A percentile compares a stretch with the other conserved stretches of the same genome.
Conservation (phyloP, 2,888 invertebrate species). For the Rutpela maculata region DNA sequence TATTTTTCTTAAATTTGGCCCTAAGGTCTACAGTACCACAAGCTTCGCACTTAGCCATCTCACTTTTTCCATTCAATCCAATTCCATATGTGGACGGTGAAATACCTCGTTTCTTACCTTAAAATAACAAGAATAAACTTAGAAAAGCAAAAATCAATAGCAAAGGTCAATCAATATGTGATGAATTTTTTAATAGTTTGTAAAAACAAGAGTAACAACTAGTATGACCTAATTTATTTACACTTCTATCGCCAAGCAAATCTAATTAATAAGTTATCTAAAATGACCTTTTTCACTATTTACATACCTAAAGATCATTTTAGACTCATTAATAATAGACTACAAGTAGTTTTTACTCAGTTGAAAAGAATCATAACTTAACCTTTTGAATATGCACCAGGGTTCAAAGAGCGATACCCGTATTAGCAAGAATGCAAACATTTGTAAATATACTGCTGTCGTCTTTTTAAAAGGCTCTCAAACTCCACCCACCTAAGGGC, state of each 20-base stretch:
- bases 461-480: too few species aligned
- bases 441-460: too few species aligned
- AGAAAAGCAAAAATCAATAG: constrained; percentile 31
- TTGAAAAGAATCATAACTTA: too few species aligned
- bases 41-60: constrained; percentile 82
- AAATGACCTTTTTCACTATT: too few species aligned
- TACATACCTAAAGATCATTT: too few species aligned
- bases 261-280: too few species aligned
- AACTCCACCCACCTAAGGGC: too few species aligned
- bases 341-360: too few species aligned
- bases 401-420: too few species aligned
- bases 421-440: too few species aligned
- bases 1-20: constrained; percentile 83
- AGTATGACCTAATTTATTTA: background rate
- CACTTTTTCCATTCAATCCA: constrained; percentile 72
- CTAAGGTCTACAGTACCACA: constrained; percentile 83
- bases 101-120: constrained; percentile 76
- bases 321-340: too few species aligned
- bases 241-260: background rate
- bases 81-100: constrained; percentile 67
- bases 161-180: constrained; percentile 26
- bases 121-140: constrained; percentile 50
- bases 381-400: too few species aligned
- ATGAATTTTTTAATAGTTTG: constrained; percentile 19
- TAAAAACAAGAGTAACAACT: background rate